Evolutionary conservation across 30 jellyfish, hydroid and myxozoan genomes (phyloP), one percentile per base, ranked within the genome.

Genomic region (Catostylus mosaicus): DNA sequence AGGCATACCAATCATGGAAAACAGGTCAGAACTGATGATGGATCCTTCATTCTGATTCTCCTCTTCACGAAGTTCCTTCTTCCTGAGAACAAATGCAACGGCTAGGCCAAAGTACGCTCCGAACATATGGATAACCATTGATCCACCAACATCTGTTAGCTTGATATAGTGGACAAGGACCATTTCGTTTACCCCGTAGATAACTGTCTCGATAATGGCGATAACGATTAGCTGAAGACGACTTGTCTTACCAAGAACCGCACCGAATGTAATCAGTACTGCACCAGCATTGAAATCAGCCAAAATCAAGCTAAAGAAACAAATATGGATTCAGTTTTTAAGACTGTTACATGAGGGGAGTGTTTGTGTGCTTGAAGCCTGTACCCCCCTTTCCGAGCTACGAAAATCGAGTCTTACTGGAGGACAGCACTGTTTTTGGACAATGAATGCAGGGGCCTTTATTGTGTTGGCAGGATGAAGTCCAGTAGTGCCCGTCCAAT

Each of bases 31-130:
- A 29, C 80, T 96, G 34, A 82, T 51, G 27, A 31, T 87, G n/a
- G 97, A 88, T 30, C 89, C 96, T 63, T 95, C 99, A 27, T 90
- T 95, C 12, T 85, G 82, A 64, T 88, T 78, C 40, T 78, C 96
- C 65, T 79, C 93, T 12, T 70, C 93, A 3, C 59, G 18, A 23
- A 71, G 47, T 23, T 87, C 96, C 26, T 47, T 31, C 43, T 85
- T 88, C 32, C 75, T 57, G 59, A 94, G 77, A 30, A 79, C 88
- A 38, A 87, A 43, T 16, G 99, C 83, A 30, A 90, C 95, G n/a
- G 97, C 96, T 43, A 95, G 46, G 10, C 99, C 99, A 90, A 89
- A 95, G 78, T 89, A 95, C 43, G 96, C 97, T 0, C 99, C 99
- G 60, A 95, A 95, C 88, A 86, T 73, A 67, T 89, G 97, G 34